Evolutionary conservation across 2,797 vertebrate genomes (phyloP).

Genomic region (Pagetopsis macropterus): DNA sequence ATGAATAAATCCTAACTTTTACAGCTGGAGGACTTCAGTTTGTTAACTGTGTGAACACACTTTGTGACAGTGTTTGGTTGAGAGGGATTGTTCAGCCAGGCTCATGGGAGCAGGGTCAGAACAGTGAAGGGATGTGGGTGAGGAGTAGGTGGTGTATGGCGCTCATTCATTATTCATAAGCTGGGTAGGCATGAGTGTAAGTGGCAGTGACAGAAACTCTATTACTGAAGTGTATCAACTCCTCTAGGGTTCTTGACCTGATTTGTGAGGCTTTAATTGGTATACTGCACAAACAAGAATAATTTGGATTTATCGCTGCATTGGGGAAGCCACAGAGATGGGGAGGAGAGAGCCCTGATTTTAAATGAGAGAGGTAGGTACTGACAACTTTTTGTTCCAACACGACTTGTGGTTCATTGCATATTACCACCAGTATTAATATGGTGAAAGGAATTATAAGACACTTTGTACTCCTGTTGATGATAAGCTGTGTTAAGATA

Average conservation of each 20-base stretch:
- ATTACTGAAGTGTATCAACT: slow-evolving; percentile 68
- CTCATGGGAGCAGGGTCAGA: slow-evolving; percentile 50
- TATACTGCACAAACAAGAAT: slow-evolving; percentile 50
- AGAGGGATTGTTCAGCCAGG: slow-evolving; percentile 32
- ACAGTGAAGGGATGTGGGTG: slow-evolving; percentile 63
- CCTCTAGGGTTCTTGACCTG: slow-evolving; percentile 69
- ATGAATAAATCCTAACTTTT: slow-evolving; percentile 4
- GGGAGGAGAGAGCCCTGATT: slow-evolving; percentile 64
- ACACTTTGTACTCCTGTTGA: background rate
- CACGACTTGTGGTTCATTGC: background rate
- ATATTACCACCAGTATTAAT: slow-evolving; percentile 10
- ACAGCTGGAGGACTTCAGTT: slow-evolving; percentile 11
- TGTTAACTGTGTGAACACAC: slow-evolving; percentile 21
- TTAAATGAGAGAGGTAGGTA: slow-evolving; percentile 62
- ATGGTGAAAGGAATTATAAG: background rate
- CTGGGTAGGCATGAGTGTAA: slow-evolving; percentile 73
- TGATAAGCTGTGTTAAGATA: background rate
- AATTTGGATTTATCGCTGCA: slow-evolving; percentile 64
- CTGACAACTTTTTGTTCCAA: slow-evolving; percentile 25
- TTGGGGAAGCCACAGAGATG: slow-evolving; percentile 57
- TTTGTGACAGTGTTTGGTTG: slow-evolving; percentile 25
- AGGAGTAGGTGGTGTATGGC: slow-evolving; percentile 74
- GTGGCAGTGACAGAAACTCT: slow-evolving; percentile 75
- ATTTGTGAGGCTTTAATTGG: slow-evolving; percentile 62
- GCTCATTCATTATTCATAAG: slow-evolving; percentile 80